Percentiles rank a stretch among this genome's conserved stretches.
These are phyloP conservation scores for Hydrophis major DNA, from an alignment of 2,797 vertebrate genomes.

Conservation along the genomic window DNA sequence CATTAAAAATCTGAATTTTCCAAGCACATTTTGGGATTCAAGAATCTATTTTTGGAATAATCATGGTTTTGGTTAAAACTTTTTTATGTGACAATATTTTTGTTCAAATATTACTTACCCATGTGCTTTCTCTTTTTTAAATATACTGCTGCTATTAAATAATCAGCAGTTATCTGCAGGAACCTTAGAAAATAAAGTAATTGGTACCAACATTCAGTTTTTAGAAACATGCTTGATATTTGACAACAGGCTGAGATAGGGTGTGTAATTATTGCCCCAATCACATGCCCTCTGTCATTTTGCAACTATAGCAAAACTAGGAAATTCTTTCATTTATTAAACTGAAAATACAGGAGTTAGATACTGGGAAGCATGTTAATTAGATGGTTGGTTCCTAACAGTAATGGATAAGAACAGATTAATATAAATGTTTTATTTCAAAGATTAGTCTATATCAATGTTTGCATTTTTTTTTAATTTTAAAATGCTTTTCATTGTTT, in stretches of 20 bases:
- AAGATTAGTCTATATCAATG: neutral
- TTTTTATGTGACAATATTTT: neutral
- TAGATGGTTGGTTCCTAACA: neutral
- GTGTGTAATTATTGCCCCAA: slow-evolving; percentile 9
- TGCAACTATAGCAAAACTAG: neutral
- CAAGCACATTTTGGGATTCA: neutral
- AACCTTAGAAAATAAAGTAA: slow-evolving; percentile 18
- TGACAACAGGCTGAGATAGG: slow-evolving; percentile 11
- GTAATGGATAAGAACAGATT: neutral
- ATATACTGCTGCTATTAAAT: neutral
- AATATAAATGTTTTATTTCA: neutral
- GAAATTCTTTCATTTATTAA: slow-evolving; percentile 21
- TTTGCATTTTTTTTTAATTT: neutral
- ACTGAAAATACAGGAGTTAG: slow-evolving; percentile 4
- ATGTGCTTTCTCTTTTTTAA: neutral
- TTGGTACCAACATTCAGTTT: slow-evolving; percentile 26
- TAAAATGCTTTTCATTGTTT: neutral
- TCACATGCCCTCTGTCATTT: slow-evolving; percentile 10
- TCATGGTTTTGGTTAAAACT: neutral
- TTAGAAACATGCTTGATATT: slow-evolving; percentile 19
- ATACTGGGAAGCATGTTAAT: slow-evolving; percentile 13
- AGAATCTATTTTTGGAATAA: neutral
- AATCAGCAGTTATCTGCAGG: neutral
- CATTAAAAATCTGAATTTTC: neutral
- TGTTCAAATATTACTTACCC: neutral